A percentile compares a stretch with the other conserved stretches of the same genome.
Evolutionary conservation across 2,797 vertebrate species (phyloP).

Genomic region (Anomalospiza imberbis): DNA sequence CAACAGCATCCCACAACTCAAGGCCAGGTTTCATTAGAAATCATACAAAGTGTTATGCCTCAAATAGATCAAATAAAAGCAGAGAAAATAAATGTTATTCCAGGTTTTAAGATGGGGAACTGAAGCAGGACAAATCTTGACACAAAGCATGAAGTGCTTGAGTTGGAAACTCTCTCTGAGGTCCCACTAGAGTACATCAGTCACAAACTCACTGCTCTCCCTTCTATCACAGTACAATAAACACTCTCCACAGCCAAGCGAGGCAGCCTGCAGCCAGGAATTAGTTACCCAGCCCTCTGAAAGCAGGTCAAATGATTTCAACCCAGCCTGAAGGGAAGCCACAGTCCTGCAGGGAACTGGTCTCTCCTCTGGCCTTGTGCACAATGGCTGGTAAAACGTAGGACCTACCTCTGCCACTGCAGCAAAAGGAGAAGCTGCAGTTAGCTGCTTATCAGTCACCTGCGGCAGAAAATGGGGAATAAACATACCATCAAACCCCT

Average conservation of each 20-base stretch:
- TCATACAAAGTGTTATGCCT: neutral
- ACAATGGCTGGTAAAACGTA: neutral
- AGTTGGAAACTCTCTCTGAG: neutral
- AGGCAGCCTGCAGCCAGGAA: neutral
- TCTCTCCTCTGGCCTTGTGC: neutral
- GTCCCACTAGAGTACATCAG: neutral
- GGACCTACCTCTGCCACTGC: neutral
- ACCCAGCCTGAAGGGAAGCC: neutral
- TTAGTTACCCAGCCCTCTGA: neutral
- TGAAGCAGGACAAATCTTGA: neutral
- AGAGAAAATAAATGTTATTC: neutral
- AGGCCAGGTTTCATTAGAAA: neutral
- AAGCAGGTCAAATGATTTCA: neutral
- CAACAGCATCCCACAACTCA: neutral
- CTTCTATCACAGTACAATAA: neutral
- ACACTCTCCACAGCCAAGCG: neutral
- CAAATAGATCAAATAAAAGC: neutral
- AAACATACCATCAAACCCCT: neutral
- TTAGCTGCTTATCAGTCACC: conserved; percentile 15
- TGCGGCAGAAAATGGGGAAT: neutral
- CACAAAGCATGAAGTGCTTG: neutral
- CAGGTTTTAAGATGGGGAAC: neutral
- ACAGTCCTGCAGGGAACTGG: neutral
- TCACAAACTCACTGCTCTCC: neutral
- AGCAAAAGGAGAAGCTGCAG: neutral